Percentiles rank a stretch among this genome's conserved stretches.
Evolutionary conservation across 1,140 invertebrate genomes (phyloP).

Genomic region (Carposina sasakii): DNA sequence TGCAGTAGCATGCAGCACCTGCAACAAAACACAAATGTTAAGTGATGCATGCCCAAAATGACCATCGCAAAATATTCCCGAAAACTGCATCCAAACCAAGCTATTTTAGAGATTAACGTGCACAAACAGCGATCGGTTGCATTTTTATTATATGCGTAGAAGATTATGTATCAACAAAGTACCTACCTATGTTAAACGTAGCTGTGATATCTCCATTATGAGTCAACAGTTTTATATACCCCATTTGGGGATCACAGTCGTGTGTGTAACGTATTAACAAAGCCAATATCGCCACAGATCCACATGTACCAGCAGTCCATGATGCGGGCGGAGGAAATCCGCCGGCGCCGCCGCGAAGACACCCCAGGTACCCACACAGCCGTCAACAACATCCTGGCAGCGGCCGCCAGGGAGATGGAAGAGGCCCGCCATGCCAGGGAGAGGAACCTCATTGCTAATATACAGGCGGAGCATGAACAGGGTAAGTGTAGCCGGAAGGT

Average conservation of each 20-base stretch:
- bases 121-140: too few species aligned
- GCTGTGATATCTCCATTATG: slow-evolving; percentile 4
- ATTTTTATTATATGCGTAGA: too few species aligned
- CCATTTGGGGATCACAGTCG: too few species aligned
- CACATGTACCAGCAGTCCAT: slow-evolving; percentile 71
- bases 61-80: too few species aligned
- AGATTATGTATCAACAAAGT: too few species aligned
- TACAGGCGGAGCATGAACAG: slow-evolving; percentile 59
- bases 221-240: too few species aligned
- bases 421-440: slow-evolving; percentile 46
- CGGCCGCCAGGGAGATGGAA: slow-evolving; percentile 63
- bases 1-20: too few species aligned
- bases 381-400: slow-evolving; percentile 64
- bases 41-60: too few species aligned
- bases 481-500: slow-evolving; percentile 21
- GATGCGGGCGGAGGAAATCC: slow-evolving; percentile 59
- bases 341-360: slow-evolving; percentile 58
- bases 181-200: slow-evolving; percentile 12
- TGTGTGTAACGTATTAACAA: not conserved
- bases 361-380: slow-evolving; percentile 54
- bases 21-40: too few species aligned
- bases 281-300: slow-evolving; percentile 39
- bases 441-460: slow-evolving; percentile 49
- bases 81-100: too few species aligned
- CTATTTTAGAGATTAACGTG: too few species aligned